These are phyloP conservation scores for Lophotis ruficrista DNA, from an alignment of 2,113 vertebrate species.

Conservation along the genomic window DNA sequence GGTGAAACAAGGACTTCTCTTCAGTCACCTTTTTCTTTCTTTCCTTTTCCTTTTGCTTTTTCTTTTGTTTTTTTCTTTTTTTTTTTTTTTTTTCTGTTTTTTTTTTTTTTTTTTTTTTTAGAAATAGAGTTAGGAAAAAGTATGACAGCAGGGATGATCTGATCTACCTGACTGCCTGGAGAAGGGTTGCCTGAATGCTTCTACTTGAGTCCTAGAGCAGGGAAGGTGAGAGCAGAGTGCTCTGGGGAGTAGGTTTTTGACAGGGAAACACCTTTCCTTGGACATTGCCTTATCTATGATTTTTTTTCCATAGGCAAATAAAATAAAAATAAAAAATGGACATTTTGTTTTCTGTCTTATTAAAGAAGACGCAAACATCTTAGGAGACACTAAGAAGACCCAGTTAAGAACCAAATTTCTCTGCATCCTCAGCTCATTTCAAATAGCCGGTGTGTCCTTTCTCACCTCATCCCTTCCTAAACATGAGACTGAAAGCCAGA, in stretches of 20 bases:
- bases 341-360: not conserved
- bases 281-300: not conserved
- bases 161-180: conserved; percentile 51
- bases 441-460: not conserved
- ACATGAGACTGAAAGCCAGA: not conserved
- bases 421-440: not conserved
- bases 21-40: not conserved
- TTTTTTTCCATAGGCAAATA: not conserved
- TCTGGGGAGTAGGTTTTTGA: conserved; percentile 45
- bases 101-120: not conserved
- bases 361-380: not conserved
- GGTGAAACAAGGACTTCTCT: conserved; percentile 16
- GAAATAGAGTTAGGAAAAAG: conserved; percentile 16
- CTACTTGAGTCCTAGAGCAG: conserved; percentile 50
- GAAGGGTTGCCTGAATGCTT: conserved; percentile 54
- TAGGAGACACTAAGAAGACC: not conserved
- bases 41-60: not conserved
- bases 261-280: not conserved
- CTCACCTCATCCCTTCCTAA: not conserved
- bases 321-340: not conserved
- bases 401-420: not conserved
- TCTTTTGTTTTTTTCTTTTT: accelerated
- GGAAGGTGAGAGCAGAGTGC: conserved; percentile 7
- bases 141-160: conserved; percentile 16
- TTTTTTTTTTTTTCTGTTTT: not conserved